These are phyloP conservation scores for Osmerus eperlanus DNA, from an alignment of 2,113 vertebrate genomes.

Conservation along the genomic window DNA sequence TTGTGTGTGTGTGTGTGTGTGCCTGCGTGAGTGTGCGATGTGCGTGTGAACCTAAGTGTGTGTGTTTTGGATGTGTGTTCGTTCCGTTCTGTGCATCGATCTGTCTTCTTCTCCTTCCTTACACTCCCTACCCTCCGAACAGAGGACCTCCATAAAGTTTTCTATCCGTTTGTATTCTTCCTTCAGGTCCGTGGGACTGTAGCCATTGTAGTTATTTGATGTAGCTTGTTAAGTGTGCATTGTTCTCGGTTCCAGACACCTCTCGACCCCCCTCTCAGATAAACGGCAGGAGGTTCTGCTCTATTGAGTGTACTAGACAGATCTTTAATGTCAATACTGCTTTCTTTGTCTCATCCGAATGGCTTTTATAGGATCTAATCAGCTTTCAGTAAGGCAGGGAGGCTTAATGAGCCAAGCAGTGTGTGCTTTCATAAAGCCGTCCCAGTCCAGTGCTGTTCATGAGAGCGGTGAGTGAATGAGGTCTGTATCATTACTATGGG, in stretches of 20 bases:
- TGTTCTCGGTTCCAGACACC: neutral
- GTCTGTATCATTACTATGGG: too few relatives aligned
- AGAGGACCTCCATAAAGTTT: too few relatives aligned
- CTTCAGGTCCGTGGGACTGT: too few relatives aligned
- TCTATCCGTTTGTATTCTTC: too few relatives aligned
- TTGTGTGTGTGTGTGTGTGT: neutral
- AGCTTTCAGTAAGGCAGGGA: neutral
- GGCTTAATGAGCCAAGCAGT: neutral
- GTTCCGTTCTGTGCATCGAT: too few relatives aligned
- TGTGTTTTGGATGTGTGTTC: too few relatives aligned
- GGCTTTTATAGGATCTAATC: constrained; percentile 7
- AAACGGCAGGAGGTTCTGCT: neutral
- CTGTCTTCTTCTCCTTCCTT: too few relatives aligned
- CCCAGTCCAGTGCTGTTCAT: neutral
- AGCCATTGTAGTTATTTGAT: neutral
- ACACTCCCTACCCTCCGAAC: too few relatives aligned
- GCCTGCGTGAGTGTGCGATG: too few relatives aligned
- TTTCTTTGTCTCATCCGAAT: constrained; percentile 4
- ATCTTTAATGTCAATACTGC: neutral
- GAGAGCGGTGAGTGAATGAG: neutral
- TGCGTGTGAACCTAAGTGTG: too few relatives aligned
- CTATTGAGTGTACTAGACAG: neutral
- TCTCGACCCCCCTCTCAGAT: too few relatives aligned
- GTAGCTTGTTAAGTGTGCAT: neutral
- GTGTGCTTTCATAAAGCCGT: neutral